Conservation (phyloP, 2,888 invertebrate genomes). For the Netelia inedita region DNA sequence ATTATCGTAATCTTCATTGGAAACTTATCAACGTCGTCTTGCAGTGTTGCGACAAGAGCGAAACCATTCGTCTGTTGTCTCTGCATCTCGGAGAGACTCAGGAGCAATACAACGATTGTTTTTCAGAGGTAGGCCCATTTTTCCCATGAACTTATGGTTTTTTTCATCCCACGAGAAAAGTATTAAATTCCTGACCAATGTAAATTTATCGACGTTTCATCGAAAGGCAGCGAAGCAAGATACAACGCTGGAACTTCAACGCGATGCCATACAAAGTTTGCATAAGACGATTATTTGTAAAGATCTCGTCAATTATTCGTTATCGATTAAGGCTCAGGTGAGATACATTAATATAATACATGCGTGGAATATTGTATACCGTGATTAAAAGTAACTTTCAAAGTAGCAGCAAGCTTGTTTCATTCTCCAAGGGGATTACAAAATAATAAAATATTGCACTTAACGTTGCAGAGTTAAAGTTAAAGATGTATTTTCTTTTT, state of each 20-base stretch:
- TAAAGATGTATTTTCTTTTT: constrained; percentile 26
- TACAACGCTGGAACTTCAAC: constrained; percentile 79
- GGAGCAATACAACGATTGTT: constrained; percentile 81
- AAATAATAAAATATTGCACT: background rate
- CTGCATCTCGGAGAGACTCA: constrained; percentile 78
- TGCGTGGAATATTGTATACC: constrained; percentile 28
- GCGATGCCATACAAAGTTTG: constrained; percentile 77
- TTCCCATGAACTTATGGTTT: background rate
- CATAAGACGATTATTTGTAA: constrained; percentile 76
- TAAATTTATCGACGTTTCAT: constrained; percentile 48
- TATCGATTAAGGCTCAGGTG: constrained; percentile 80
- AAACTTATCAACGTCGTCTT: constrained; percentile 68
- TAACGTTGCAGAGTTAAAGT: background rate
- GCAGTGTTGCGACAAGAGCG: constrained; percentile 77
- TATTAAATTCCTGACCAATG: background rate
- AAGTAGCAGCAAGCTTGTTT: constrained; percentile 15
- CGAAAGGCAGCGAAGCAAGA: constrained; percentile 80
- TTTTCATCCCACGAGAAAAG: background rate
- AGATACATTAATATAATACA: constrained; percentile 38
- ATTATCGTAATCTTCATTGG: background rate
- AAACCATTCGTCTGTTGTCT: constrained; percentile 77
- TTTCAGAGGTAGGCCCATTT: constrained; percentile 77
- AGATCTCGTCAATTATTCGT: constrained; percentile 78
- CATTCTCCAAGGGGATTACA: constrained; percentile 34
- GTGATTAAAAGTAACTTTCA: constrained; percentile 30